These are phyloP conservation scores for Oligia latruncula DNA, from an alignment of 2,888 invertebrate genomes.

Conservation along the genomic window DNA sequence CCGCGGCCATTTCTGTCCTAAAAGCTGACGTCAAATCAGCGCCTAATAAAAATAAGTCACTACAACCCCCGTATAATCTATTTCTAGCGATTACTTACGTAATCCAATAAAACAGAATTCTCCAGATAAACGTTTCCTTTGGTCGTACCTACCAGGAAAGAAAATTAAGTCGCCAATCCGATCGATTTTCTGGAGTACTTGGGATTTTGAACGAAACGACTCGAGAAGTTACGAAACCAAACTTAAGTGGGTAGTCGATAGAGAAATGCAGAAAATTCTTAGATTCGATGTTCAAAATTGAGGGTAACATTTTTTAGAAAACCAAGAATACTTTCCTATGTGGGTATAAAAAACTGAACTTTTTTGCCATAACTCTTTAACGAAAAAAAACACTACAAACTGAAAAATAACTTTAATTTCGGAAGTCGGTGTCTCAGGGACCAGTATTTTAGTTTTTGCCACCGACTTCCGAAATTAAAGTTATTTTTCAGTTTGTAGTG, in stretches of 20 bases:
- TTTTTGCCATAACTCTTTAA: not conserved
- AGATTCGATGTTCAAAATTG: constrained; percentile 9
- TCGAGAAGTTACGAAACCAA: constrained; percentile 21
- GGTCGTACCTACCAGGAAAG: constrained; percentile 10
- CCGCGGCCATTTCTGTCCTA: not conserved
- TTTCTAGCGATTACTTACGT: constrained; percentile 53
- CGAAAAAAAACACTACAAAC: too few species aligned
- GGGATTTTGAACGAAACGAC: constrained; percentile 49
- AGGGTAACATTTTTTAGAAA: constrained; percentile 3
- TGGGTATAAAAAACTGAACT: not conserved
- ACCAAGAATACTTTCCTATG: not conserved
- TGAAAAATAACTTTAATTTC: too few species aligned
- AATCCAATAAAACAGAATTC: constrained; percentile 57
- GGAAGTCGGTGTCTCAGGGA: too few species aligned
- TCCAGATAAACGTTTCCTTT: constrained; percentile 38
- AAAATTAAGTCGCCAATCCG: constrained; percentile 47
- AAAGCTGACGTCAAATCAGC: not conserved
- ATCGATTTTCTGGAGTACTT: constrained; percentile 49
- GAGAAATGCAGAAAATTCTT: constrained; percentile 18
- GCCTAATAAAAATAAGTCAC: constrained; percentile 8
- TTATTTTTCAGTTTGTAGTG: too few species aligned
- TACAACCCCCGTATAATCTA: constrained; percentile 24
- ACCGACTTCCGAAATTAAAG: too few species aligned
- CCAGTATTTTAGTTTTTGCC: too few species aligned
- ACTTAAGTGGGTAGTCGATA: constrained; percentile 12